phyloP scores from a whole-genome alignment of 2,113 vertebrate genomes.

The Gymnogyps californianus region DNA sequence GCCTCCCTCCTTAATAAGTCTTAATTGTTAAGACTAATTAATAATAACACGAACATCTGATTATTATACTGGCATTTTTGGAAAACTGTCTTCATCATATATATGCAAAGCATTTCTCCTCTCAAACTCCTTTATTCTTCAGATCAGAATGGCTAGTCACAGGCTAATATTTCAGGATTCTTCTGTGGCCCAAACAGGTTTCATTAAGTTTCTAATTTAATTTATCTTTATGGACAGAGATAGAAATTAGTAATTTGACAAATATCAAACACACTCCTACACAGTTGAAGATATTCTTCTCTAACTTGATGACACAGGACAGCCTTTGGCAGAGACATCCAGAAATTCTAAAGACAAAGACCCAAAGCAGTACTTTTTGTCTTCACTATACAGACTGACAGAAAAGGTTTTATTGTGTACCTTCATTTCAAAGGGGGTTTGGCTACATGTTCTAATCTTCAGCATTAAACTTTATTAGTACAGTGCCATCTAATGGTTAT shows the following conservation, averaged over 20 bases:
- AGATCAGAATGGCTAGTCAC: background rate
- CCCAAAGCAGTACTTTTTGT: background rate
- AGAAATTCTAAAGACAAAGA: background rate
- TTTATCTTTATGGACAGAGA: background rate
- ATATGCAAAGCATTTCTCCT: background rate
- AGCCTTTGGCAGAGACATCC: background rate
- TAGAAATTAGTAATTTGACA: background rate
- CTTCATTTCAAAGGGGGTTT: background rate
- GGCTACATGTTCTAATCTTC: background rate
- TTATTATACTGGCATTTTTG: background rate
- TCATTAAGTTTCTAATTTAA: background rate
- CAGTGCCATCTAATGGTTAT: conserved; percentile 37
- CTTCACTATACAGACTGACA: background rate
- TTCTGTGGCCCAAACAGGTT: background rate
- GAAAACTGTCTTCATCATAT: background rate
- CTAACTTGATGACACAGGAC: background rate
- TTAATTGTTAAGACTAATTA: background rate
- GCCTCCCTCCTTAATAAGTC: background rate
- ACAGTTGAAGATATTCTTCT: background rate
- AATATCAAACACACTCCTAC: background rate
- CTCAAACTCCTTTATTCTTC: background rate
- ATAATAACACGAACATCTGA: background rate
- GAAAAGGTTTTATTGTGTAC: background rate
- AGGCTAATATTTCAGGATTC: background rate
- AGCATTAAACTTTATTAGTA: background rate